Conservation (phyloP, 37 sponge, comb jelly and placozoan genomes). For the Halichondria panicea region DNA sequence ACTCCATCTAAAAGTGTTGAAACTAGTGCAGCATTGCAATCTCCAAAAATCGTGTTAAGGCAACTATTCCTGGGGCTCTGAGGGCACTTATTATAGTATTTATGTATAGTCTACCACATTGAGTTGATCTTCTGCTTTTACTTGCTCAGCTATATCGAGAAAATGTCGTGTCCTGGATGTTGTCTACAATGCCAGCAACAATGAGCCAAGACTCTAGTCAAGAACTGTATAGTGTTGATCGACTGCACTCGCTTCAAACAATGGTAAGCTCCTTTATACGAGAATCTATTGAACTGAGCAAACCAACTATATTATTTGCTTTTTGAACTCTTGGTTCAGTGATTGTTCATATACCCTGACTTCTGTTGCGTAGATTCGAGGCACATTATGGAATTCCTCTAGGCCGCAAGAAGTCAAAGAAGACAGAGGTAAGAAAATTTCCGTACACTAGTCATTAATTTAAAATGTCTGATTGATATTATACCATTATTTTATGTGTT, state of each 20-base stretch:
- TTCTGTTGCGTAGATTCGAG: constrained; percentile 69
- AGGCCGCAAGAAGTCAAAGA: constrained; percentile 79
- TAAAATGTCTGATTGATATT: too few species aligned
- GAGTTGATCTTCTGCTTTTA: too few species aligned
- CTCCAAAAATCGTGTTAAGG: too few species aligned
- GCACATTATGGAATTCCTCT: constrained; percentile 85
- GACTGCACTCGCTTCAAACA: constrained; percentile 95
- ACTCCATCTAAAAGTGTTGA: too few species aligned
- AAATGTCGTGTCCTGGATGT: constrained; percentile 94
- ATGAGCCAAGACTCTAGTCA: constrained; percentile 99
- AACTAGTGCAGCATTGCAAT: too few species aligned
- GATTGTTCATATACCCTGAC: neutral
- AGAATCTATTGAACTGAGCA: too few species aligned
- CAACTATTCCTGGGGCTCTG: constrained; percentile 96
- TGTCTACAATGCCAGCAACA: constrained; percentile 99
- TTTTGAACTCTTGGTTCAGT: too few species aligned
- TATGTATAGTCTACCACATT: constrained; percentile 1
- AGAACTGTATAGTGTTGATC: constrained; percentile 94
- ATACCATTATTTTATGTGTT: too few species aligned
- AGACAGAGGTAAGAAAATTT: constrained; percentile 35
- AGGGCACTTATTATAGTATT: constrained; percentile 38
- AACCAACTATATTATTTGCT: too few species aligned
- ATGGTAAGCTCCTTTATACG: constrained; percentile 62
- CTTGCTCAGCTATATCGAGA: constrained; percentile 75
- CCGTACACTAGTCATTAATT: too few species aligned